phyloP scores from a whole-genome alignment of 2,113 vertebrate species.

The Pampusana beccarii region DNA sequence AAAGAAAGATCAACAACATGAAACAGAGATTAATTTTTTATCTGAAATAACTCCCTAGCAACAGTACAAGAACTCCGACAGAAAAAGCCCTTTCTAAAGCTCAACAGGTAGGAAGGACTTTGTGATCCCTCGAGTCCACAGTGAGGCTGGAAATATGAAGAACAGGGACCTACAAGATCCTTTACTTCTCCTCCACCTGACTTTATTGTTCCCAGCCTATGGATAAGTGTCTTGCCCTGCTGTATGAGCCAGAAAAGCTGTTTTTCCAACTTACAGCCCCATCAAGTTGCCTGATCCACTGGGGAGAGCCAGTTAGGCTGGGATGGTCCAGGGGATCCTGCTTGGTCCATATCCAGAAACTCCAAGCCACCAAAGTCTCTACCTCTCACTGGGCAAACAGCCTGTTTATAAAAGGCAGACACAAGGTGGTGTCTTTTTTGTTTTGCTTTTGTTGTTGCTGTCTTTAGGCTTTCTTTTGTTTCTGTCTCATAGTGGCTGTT shows the following conservation, averaged over 20 bases:
- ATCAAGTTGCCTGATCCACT: background rate
- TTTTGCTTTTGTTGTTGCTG: background rate
- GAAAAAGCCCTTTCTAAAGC: slow-evolving; percentile 42
- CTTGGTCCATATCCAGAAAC: background rate
- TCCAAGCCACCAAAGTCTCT: background rate
- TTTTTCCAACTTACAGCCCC: background rate
- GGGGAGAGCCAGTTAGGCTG: background rate
- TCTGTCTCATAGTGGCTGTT: background rate
- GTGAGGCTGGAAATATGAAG: background rate
- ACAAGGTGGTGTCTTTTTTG: background rate
- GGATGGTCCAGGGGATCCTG: background rate
- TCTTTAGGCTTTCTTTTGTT: background rate
- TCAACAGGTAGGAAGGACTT: slow-evolving; percentile 37
- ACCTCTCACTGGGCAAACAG: background rate
- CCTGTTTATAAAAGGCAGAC: background rate
- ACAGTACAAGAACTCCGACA: slow-evolving; percentile 11
- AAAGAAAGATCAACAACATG: slow-evolving; percentile 20
- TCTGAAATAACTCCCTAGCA: slow-evolving; percentile 20
- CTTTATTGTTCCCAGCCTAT: background rate
- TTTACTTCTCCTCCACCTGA: background rate
- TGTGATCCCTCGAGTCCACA: background rate
- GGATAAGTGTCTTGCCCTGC: background rate
- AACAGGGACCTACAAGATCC: background rate
- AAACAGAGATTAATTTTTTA: slow-evolving; percentile 34
- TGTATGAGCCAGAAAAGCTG: background rate